These are phyloP conservation scores for Tachina grossa DNA, from an alignment of 2,888 invertebrate species.

Conservation along the genomic window DNA sequence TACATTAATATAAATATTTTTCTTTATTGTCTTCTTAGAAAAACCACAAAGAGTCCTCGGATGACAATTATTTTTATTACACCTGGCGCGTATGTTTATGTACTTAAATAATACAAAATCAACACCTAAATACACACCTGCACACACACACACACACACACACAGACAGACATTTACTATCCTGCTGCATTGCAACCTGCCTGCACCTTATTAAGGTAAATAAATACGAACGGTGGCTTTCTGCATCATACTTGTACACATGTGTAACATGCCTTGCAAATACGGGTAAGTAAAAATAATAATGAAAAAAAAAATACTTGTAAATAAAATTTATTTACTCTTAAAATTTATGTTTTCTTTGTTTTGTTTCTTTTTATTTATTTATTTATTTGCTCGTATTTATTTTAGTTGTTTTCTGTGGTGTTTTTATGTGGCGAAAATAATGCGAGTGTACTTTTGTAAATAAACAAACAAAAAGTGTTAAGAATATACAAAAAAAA, in stretches of 20 bases:
- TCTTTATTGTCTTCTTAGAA: conserved; percentile 20
- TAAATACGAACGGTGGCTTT: neutral
- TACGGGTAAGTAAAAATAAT: conserved; percentile 21
- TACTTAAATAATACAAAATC: conserved; percentile 11
- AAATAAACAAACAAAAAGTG: conserved; percentile 49
- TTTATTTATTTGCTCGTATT: neutral
- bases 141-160: neutral
- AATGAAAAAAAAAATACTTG: conserved; percentile 18
- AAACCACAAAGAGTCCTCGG: conserved; percentile 71
- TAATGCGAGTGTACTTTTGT: conserved; percentile 10
- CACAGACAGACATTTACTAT: neutral
- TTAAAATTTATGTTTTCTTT: conserved; percentile 72
- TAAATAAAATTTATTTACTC: conserved; percentile 72
- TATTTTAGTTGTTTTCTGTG: conserved; percentile 35
- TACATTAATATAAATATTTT: conserved; percentile 2
- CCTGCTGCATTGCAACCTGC: neutral
- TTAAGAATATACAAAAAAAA: conserved; percentile 37
- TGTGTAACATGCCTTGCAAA: neutral
- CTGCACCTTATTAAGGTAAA: conserved; percentile 32
- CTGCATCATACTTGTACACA: neutral
- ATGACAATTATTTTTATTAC: conserved; percentile 76
- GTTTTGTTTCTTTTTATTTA: conserved; percentile 28
- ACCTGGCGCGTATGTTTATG: conserved; percentile 48
- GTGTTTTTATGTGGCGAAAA: conserved; percentile 51
- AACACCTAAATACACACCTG: no score